phyloP scores from a whole-genome alignment of 35 echinoderm and acorn worm genomes.

The Stichopus chloronotus region DNA sequence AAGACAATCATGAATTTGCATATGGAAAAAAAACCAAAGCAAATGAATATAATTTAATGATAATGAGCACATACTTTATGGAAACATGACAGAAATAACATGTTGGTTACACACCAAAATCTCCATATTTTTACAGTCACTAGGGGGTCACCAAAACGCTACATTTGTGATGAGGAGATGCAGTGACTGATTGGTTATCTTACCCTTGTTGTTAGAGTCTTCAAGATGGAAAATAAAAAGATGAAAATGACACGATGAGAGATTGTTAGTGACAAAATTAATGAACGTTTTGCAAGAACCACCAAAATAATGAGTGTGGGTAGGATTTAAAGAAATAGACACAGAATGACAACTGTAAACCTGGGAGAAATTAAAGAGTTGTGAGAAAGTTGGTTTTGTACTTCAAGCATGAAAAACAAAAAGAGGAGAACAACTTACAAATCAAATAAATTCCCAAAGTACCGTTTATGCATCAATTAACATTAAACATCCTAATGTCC shows the following conservation, averaged over 20 bases:
- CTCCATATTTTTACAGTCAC: neutral
- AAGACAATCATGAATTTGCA: neutral
- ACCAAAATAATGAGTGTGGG: neutral
- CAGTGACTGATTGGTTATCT: neutral
- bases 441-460: too few relatives aligned
- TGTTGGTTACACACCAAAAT: neutral
- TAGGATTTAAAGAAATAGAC: neutral
- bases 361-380: too few relatives aligned
- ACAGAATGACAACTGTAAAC: too few relatives aligned
- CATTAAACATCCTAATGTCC: too few relatives aligned
- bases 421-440: too few relatives aligned
- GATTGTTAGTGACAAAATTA: neutral
- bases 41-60: neutral
- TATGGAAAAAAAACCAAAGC: neutral
- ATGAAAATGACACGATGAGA: neutral
- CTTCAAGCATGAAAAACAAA: too few relatives aligned
- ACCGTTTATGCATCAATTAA: too few relatives aligned
- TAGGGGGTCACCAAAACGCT: slow-evolving; percentile 38
- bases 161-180: neutral
- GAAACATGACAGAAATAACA: neutral
- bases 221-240: slow-evolving; percentile 7
- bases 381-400: too few relatives aligned
- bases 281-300: neutral
- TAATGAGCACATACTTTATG: neutral
- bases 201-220: slow-evolving; percentile 45